Base-by-base conservation (phyloP, 2,113 vertebrate genomes). In the Coptodon bakossiorum region DNA sequence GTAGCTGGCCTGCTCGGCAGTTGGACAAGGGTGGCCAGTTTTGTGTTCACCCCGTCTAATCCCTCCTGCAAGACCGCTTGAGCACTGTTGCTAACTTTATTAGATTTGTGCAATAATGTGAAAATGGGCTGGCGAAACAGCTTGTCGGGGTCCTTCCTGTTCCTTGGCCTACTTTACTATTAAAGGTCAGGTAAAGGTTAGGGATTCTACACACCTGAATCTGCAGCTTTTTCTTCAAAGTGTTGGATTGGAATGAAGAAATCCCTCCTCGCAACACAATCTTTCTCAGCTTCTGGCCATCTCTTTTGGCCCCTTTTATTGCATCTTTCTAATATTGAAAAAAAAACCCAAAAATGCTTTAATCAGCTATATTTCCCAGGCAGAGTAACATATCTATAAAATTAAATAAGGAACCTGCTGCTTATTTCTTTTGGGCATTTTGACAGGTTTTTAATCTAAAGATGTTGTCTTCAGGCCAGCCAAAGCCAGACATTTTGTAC, bases 171-270 rank as follows among this genome's bases (percentile, higher is more conserved):
- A 68, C 80, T 81, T 86, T 73, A 29, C 80, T 82, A 78, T 66
- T 90, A 80, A 53, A 89, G 86, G 86, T 92, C 80, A 88, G 31
- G 11, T 12, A 85, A 89, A 82, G 89, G 88, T 89, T 71, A 52
- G 50, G 52, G 59, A 79, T 89, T 88, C 57, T 17, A 43, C 86
- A 81, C 68, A 79, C 87, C 79, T 84, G 81, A 80, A 31, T 91
- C 24, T 80, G 61, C 76, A 29, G 78, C 38, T 80, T 61, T 78
- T 81, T 71, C 48, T 81, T 85, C 71, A 66, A 40, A 86, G 78
- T 27, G 59, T 40, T 50, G 52, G 9, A 53, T 22, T 85, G 76
- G 56, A 68, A 7, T 38, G 9, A 31, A 38, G 11, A 76, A 73
- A 81, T 68, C 38, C 86, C 43, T 50, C 5, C 43, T 85, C 66